Evolutionary conservation across 2,888 invertebrate species (phyloP), one percentile per base, ranked within the genome.

Genomic region (Pogonocherus hispidulus): DNA sequence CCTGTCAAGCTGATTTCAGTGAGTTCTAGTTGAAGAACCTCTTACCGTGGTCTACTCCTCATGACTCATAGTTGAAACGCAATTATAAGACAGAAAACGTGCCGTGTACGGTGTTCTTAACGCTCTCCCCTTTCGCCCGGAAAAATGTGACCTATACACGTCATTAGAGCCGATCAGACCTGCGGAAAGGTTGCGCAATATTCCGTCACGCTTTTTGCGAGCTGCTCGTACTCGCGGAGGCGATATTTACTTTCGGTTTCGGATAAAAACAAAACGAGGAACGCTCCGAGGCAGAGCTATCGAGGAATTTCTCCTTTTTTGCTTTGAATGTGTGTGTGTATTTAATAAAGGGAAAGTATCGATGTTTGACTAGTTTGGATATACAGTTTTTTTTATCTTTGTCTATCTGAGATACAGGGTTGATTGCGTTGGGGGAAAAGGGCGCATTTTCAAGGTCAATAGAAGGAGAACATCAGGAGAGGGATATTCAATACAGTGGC

Each of bases 131-230:
- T 14, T 37, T 55, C 55, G 35, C 20, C 6, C 19, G 55, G 55
- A 55, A 55, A 37, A 55, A 55, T 20, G 37, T 19, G 55, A 20
- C 55, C 22, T 32, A 41, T 41, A 41, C 37, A 14, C 55, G 37
- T 22, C 35, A 41, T 37, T 55, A 20, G 9, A 19, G n/a, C 19
- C 19, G 55, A 41, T 55, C 37, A 37, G 35, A 37, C 37, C 20
- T 37, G 19, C 35, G 19, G 22, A 55, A 41, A 55, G 14, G 55
- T 37, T 55, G 37, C 55, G 37, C 55, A 55, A 55, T 14, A 55
- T 20, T 20, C 22, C 19, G 20, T 22, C 47, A 22, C 47, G 19
- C 47, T 47, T 47, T 47, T 20, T 22, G n/a, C 14, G 8, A 22
- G 47, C 20, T 3, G 20, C 3, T 2, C 22, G 18, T 9, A 11